phyloP scores from a whole-genome alignment of 2,113 vertebrate species.

The Corythornis cristatus region DNA sequence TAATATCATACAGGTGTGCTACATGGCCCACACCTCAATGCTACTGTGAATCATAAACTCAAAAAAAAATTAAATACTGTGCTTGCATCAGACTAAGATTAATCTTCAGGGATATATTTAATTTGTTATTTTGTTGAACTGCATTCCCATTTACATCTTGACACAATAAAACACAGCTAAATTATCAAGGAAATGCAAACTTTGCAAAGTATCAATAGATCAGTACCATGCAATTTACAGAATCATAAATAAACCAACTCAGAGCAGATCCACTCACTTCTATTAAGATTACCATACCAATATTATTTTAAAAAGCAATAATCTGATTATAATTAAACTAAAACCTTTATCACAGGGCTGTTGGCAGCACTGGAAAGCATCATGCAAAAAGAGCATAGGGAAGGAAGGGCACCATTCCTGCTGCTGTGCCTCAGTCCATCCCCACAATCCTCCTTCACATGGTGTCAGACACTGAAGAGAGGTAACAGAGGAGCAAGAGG shows the following conservation, averaged over 20 bases:
- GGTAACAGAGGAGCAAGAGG: not conserved
- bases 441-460: not conserved
- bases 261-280: not conserved
- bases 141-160: not conserved
- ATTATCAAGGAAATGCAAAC: not conserved
- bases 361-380: not conserved
- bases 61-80: not conserved
- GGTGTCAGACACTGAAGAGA: not conserved
- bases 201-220: not conserved
- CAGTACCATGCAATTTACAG: not conserved
- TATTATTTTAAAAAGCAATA: not conserved
- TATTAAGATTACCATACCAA: not conserved
- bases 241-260: not conserved
- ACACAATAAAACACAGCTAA: not conserved
- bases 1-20: not conserved
- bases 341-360: not conserved
- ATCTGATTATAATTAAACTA: not conserved
- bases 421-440: accelerated
- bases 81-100: not conserved
- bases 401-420: not conserved
- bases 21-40: not conserved
- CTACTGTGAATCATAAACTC: not conserved
- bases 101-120: not conserved
- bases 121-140: not conserved
- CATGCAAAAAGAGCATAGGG: not conserved